Conservation (phyloP, 2,888 invertebrate species). For the Agrotis ipsilon region DNA sequence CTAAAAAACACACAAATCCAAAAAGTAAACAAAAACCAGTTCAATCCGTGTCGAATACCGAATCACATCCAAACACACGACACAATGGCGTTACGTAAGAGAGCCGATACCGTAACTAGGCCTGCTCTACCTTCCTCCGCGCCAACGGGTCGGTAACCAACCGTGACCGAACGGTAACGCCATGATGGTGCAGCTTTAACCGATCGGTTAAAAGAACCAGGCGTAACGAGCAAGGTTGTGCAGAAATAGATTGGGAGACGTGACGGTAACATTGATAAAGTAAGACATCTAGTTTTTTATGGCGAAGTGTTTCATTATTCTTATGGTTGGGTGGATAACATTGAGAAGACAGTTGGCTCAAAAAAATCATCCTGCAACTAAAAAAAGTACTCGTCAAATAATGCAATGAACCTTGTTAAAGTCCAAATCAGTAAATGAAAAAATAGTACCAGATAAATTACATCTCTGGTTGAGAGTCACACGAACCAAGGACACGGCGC, state of each 20-base stretch:
- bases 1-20: background rate
- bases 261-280: slow-evolving; percentile 5
- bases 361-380: no score
- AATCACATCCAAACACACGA: slow-evolving; percentile 40
- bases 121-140: slow-evolving; percentile 49
- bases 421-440: no score
- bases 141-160: slow-evolving; percentile 66
- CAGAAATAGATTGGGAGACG: slow-evolving; percentile 38
- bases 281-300: slow-evolving; percentile 8
- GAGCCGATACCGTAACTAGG: slow-evolving; percentile 58
- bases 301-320: background rate
- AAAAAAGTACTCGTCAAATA: no score
- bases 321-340: no score
- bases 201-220: slow-evolving; percentile 17
- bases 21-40: slow-evolving; percentile 23
- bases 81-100: slow-evolving; percentile 61
- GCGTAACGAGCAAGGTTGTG: slow-evolving; percentile 47
- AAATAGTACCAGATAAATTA: no score
- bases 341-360: no score
- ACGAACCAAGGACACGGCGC: no score
- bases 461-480: no score
- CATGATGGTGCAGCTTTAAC: slow-evolving; percentile 53
- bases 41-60: slow-evolving; percentile 21
- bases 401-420: no score
- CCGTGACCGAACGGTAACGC: slow-evolving; percentile 64